Conservation (phyloP, 2,888 invertebrate genomes). For the Drosophila cognata region DNA sequence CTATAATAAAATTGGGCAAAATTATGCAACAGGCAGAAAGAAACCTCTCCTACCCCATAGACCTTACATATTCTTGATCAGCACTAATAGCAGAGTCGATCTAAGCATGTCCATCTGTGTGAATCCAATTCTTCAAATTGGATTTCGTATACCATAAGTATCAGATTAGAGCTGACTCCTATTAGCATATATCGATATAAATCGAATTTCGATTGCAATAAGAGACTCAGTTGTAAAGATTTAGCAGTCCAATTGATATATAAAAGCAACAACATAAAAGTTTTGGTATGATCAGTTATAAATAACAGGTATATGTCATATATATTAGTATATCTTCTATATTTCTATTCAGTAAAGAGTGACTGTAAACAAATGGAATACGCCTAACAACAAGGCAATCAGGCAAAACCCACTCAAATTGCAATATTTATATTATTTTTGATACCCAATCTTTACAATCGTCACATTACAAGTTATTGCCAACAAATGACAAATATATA, state of each 20-base stretch:
- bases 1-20: background rate
- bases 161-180: too few relatives aligned
- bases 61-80: background rate
- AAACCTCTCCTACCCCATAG: background rate
- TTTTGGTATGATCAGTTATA: too few relatives aligned
- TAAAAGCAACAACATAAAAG: background rate
- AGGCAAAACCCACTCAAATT: background rate
- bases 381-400: too few relatives aligned
- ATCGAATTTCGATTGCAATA: background rate
- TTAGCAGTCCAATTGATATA: background rate
- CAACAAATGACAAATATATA: background rate
- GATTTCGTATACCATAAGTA: too few relatives aligned
- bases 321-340: background rate
- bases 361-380: background rate
- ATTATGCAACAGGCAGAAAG: background rate
- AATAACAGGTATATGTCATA: background rate
- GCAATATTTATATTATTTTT: background rate
- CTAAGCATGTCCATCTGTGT: background rate
- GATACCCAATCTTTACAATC: background rate
- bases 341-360: background rate
- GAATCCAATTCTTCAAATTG: too few relatives aligned
- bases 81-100: background rate
- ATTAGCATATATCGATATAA: background rate
- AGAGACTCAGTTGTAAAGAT: background rate
- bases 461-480: background rate